Evolutionary conservation across 2,888 invertebrate species (phyloP).

Genomic region (Drosophila rellima): DNA sequence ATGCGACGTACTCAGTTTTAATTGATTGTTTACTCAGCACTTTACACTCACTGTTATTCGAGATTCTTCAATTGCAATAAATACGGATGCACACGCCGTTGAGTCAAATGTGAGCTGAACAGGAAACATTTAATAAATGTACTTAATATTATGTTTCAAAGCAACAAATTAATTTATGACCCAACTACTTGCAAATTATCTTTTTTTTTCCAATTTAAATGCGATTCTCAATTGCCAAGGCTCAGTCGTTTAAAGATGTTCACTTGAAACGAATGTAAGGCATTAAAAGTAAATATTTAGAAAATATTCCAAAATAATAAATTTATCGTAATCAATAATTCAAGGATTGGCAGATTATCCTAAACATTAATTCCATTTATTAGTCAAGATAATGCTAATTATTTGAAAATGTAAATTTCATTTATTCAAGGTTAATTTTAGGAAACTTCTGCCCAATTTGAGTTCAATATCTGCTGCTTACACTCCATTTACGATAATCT

Average conservation of each 20-base stretch:
- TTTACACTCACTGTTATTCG: conserved; percentile 39
- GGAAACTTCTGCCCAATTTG: background rate
- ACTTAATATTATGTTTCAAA: conserved; percentile 27
- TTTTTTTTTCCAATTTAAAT: background rate
- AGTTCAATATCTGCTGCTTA: conserved; percentile 3
- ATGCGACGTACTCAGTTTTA: conserved; percentile 5
- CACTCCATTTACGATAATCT: conserved; percentile 24
- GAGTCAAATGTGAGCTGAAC: conserved; percentile 20
- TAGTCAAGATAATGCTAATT: background rate
- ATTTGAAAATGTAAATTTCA: background rate
- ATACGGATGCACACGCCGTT: conserved; percentile 7
- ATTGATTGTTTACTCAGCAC: conserved; percentile 35
- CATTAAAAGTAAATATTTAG: background rate
- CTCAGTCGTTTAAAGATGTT: conserved; percentile 2
- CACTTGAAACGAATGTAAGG: background rate
- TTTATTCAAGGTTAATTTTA: background rate
- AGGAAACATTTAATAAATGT: conserved; percentile 45
- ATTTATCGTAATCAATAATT: too few species aligned
- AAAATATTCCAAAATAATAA: too few species aligned
- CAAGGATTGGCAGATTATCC: background rate
- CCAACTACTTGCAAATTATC: background rate
- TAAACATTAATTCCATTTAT: background rate
- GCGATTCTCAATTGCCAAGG: background rate
- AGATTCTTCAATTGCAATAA: conserved; percentile 34
- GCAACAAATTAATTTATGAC: background rate